Percentiles rank a stretch among this genome's conserved stretches.
Conservation (phyloP, 1,140 invertebrate species). For the Oscheius sp. region DNA sequence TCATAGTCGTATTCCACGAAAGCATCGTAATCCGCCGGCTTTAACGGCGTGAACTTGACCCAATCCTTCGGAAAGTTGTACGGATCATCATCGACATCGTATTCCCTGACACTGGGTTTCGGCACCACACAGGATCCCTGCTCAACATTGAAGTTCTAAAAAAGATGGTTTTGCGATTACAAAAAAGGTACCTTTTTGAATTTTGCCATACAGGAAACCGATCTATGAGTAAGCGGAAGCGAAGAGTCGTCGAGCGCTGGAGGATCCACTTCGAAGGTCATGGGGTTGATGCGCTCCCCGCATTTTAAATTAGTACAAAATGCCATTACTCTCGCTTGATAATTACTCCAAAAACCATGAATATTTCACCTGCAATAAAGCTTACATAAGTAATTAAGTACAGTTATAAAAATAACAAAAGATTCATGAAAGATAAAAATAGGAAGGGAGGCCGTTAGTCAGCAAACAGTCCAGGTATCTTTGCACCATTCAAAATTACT, state of each 20-base stretch:
- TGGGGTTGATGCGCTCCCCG: neutral
- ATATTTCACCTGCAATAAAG: too few species aligned
- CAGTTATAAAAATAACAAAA: too few species aligned
- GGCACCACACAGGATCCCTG: neutral
- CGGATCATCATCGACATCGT: neutral
- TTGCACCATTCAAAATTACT: too few species aligned
- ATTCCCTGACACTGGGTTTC: neutral
- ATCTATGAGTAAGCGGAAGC: neutral
- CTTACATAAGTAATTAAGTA: too few species aligned
- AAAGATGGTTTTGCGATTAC: neutral
- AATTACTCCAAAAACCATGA: too few species aligned
- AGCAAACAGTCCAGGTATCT: too few species aligned
- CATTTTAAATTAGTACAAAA: neutral
- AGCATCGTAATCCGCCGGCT: neutral
- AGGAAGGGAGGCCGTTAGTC: too few species aligned
- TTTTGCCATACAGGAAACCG: neutral
- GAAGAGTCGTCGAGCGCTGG: neutral
- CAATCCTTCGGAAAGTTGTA: neutral
- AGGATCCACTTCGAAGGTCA: neutral
- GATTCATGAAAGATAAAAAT: too few species aligned
- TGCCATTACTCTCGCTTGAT: neutral
- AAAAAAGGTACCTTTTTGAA: neutral
- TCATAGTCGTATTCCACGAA: conserved; percentile 14
- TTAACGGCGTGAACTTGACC: neutral
- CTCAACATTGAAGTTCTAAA: neutral